phyloP scores from a whole-genome alignment of 2,113 vertebrate species.

The Marmota flaviventris region DNA sequence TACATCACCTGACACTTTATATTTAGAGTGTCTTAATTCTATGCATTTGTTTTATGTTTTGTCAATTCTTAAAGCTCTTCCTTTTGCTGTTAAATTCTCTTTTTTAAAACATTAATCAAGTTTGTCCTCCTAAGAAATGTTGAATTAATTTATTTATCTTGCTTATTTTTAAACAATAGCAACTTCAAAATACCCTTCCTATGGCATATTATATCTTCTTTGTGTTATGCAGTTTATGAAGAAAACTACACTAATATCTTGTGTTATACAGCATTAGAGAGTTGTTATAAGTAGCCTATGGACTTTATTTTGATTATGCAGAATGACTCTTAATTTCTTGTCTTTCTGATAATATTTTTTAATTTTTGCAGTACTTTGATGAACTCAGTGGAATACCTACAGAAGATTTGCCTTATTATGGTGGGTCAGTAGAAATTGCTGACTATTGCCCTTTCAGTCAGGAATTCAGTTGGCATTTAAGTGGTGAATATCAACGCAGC shows the following conservation, averaged over 20 bases:
- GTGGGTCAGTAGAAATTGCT: slow-evolving; percentile 98
- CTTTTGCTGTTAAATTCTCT: not conserved
- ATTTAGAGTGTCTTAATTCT: slow-evolving; percentile 28
- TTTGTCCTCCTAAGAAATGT: slow-evolving; percentile 32
- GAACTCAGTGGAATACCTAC: slow-evolving; percentile 90
- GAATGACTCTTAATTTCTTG: slow-evolving; percentile 11
- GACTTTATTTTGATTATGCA: not conserved
- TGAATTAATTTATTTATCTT: slow-evolving; percentile 6
- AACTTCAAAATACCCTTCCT: not conserved
- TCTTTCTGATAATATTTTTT: slow-evolving; percentile 44
- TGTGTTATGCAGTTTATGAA: not conserved
- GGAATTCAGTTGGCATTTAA: slow-evolving; percentile 98
- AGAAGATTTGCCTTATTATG: slow-evolving; percentile 93
- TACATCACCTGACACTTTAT: not conserved
- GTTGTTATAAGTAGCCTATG: not conserved
- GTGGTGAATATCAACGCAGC: slow-evolving; percentile 96
- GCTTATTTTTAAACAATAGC: slow-evolving; percentile 47
- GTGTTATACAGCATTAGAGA: not conserved
- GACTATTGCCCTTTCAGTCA: slow-evolving; percentile 99
- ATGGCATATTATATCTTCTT: not conserved
- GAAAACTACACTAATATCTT: not conserved
- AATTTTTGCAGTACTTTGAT: slow-evolving; percentile 94
- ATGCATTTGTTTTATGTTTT: slow-evolving; percentile 40
- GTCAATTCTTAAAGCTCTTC: slow-evolving; percentile 44
- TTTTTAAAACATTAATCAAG: slow-evolving; percentile 65